These are phyloP conservation scores for Scopus umbretta DNA, from an alignment of 2,113 vertebrate species.

Conservation along the genomic window DNA sequence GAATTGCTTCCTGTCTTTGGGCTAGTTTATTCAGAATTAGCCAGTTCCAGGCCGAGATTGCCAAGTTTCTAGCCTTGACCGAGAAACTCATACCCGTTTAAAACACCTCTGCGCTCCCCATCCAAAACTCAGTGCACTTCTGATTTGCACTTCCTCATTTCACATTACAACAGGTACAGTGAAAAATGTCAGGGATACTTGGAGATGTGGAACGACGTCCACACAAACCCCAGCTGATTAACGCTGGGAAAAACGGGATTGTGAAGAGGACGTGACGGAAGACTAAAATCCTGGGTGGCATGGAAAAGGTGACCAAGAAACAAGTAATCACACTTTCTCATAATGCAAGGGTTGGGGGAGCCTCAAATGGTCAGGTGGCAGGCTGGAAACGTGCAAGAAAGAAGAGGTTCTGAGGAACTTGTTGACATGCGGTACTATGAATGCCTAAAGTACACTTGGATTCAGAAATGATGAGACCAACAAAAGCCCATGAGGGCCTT, in stretches of 20 bases:
- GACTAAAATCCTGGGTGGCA: neutral
- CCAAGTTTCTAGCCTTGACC: neutral
- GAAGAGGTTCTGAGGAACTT: neutral
- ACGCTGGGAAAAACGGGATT: neutral
- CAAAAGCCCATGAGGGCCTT: neutral
- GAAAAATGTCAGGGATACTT: neutral
- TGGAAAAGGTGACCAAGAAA: neutral
- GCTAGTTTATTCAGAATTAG: neutral
- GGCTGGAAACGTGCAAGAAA: neutral
- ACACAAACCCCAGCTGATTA: neutral
- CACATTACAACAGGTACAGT: neutral
- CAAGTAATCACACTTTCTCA: neutral
- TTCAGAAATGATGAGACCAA: neutral
- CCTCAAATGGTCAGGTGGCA: neutral
- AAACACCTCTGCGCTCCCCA: neutral
- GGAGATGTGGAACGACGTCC: neutral
- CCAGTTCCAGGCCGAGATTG: neutral
- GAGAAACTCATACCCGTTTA: neutral
- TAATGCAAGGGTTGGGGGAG: neutral
- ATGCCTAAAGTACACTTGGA: neutral
- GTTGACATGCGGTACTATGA: rapidly evolving
- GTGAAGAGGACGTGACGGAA: neutral
- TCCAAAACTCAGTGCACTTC: rapidly evolving
- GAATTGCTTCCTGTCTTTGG: neutral
- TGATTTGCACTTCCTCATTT: rapidly evolving